Percentiles rank a stretch among this genome's conserved stretches.
Conservation (phyloP, 1,140 invertebrate species). For the Pogonognathellus flavescens region DNA sequence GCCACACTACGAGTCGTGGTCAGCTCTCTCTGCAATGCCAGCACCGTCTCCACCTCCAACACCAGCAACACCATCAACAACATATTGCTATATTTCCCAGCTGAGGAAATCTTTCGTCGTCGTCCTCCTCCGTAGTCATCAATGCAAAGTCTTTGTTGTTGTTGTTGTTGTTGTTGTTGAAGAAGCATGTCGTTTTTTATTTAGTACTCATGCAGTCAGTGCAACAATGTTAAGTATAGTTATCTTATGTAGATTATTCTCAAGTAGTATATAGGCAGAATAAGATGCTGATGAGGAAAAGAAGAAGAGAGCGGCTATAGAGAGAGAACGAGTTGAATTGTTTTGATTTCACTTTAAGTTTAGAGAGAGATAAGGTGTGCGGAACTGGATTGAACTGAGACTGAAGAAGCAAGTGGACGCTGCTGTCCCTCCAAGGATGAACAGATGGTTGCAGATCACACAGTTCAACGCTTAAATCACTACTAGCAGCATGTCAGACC, state of each 20-base stretch:
- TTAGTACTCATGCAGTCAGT: background rate
- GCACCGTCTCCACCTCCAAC: background rate
- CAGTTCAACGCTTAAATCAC: slow-evolving; percentile 31
- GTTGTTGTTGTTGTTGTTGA: background rate
- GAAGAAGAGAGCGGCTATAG: background rate
- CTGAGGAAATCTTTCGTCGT: no score
- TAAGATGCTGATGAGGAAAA: no score
- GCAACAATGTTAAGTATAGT: no score
- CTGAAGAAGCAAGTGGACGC: background rate
- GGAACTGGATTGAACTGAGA: no score
- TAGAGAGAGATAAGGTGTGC: background rate
- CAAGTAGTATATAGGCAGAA: background rate
- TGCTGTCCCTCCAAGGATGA: slow-evolving; percentile 43
- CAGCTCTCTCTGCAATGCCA: background rate
- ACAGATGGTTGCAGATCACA: slow-evolving; percentile 44
- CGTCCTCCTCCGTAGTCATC: no score
- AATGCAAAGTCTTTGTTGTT: background rate
- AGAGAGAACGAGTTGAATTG: no score
- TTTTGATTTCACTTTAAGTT: background rate
- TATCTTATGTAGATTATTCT: background rate
- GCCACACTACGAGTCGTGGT: background rate
- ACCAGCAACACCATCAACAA: background rate
- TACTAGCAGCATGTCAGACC: slow-evolving; percentile 13
- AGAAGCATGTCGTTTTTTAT: slow-evolving; percentile 10
- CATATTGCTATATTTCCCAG: background rate